Evolutionary conservation across 92 coral and sea anemone genomes (phyloP), one percentile per base, ranked within the genome.

Genomic region (Chrysogorgia sp.): DNA sequence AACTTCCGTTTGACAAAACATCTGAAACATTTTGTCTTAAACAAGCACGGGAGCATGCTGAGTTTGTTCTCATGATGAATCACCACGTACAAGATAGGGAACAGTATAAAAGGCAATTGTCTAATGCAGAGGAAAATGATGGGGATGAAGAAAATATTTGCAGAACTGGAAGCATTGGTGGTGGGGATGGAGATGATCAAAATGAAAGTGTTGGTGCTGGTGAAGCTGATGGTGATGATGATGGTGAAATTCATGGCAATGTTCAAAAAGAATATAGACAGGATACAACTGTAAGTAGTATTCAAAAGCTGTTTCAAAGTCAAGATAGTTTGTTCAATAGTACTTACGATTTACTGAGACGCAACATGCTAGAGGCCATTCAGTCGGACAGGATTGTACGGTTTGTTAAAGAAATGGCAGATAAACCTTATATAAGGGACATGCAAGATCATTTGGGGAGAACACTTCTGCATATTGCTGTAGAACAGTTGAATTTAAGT

Each of bases 1-100:
- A 21, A 30, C 57, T 86, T 30, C 75, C 68, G n/a, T 86, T 86
- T 70, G 63, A 86, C 63, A 65, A 56, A 19, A 86, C 34, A 28
- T 17, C 32, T 1, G 10, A 60, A 17, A 34, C 81, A 59, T 87
- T 82, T 71, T 78, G 74, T 47, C n/a, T 87, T 21, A 72, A 69
- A 25, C 76, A 34, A 20, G 84, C 87, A 25, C 49, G 85, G 23
- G 58, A 53, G 9, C 84, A 71, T 21, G 30, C 25, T 50, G 84
- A 87, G 31, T 87, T 87, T 31, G 48, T 82, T 7, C 31, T 31
- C 23, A 25, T 79, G 7, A 17, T 87, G 43, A 33, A 65, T 7
- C 35, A 34, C 7, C 87, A 78, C 72, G 58, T 34, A 26, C 65
- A 48, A 21, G 81, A 82, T 21, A 82, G 77, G 84, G 63, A 48